Evolutionary conservation across 2,797 vertebrate genomes (phyloP), one percentile per base, ranked within the genome.

Genomic region (Acanthurus tractus): DNA sequence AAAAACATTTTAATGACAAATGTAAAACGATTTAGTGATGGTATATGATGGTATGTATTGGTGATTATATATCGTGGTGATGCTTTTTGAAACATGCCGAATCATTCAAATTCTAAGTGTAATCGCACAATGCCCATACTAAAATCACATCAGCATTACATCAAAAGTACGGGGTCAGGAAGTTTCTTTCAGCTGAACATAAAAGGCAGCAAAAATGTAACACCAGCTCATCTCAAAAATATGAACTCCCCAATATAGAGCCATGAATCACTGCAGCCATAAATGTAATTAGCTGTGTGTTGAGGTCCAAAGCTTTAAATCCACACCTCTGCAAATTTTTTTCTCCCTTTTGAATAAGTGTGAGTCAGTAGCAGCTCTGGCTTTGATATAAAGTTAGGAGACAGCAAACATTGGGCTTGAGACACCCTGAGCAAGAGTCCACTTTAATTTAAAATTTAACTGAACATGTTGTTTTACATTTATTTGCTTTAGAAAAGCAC

Each of bases 301-400:
- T 42, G 34, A 34, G 4, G 40, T 66, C 25, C 23, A 46, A 53
- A 7, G 38, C 49, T 50, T 42, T 62, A 53, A 53, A 58, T 18
- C 48, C 48, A 49, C 13, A 58, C 36, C 11, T 36, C 29, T 42
- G 55, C 38, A 48, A 67, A 68, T 13, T 36, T 55, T 67, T 42
- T 9, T 2, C 36, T 12, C 40, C 15, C 6, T 61, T 75, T 46
- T 25, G 36, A 69, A 49, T 63, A 44, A 44, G 6, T 52, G 17
- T 36, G 29, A 62, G 11, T 25, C 56, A 62, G 48, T 20, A 61
- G 63, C 46, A 58, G 54, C 71, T 42, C 34, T 13, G n/a, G 20
- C 23, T 11, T 15, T 62, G 3, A 25, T 48, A 48, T 29, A n/a
- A 61, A 15, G 56, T 62, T 29, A 20, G 44, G 40, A 57, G 40